A percentile compares a stretch with the other conserved stretches of the same genome.
phyloP scores from a whole-genome alignment of 2,888 invertebrate genomes.

The Drosophila putrida region DNA sequence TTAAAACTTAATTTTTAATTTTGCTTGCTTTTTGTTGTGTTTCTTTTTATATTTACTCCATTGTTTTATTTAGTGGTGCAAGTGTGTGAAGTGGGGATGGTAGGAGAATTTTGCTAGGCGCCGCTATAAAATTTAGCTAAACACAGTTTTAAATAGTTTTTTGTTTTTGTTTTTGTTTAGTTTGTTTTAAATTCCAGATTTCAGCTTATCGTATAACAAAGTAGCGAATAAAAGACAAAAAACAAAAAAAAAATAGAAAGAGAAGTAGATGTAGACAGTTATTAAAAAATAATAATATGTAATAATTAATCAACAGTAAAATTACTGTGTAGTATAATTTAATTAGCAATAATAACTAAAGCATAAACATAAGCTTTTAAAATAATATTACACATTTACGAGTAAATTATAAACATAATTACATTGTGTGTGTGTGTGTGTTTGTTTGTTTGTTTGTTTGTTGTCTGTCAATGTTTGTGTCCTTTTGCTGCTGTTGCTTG shows the following conservation, averaged over 20 bases:
- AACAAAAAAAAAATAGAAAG: constrained; percentile 16
- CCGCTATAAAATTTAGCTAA: constrained; percentile 45
- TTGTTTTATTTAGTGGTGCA: neutral
- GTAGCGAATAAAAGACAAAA: constrained; percentile 26
- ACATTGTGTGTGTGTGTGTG: constrained; percentile 56
- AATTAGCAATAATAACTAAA: constrained; percentile 70
- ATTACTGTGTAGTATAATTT: constrained; percentile 56
- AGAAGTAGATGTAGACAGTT: neutral
- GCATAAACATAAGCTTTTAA: constrained; percentile 64
- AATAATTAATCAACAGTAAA: constrained; percentile 54
- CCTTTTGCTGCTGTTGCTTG: constrained; percentile 26
- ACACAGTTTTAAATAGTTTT: constrained; percentile 21
- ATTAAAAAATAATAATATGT: constrained; percentile 27
- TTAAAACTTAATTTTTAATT: constrained; percentile 47
- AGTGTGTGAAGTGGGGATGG: neutral
- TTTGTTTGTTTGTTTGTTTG: constrained; percentile 25
- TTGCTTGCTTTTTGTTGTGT: constrained; percentile 2
- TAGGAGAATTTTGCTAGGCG: constrained; percentile 49
- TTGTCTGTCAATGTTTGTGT: constrained; percentile 19
- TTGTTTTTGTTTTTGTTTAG: constrained; percentile 13
- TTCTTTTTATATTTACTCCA: no score
- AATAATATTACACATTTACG: constrained; percentile 67
- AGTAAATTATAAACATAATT: constrained; percentile 77
- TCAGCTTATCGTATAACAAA: constrained; percentile 40
- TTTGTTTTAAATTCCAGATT: constrained; percentile 42